Conservation (phyloP, 2,113 vertebrate species). For the Rafetus swinhoei region DNA sequence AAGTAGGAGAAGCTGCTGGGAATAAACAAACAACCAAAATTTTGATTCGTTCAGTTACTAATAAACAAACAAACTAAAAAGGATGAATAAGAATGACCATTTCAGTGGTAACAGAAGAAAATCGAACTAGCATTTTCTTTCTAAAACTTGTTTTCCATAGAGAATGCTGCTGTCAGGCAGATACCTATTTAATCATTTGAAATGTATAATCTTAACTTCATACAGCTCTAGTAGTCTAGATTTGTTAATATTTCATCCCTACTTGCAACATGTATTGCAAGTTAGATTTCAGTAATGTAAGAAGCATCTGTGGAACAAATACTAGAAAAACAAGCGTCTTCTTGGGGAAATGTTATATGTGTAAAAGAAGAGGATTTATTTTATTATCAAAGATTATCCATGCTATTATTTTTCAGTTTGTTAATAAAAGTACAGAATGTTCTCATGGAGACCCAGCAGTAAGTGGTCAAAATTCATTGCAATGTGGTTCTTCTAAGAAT, state of each 20-base stretch:
- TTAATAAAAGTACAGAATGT: slow-evolving; percentile 44
- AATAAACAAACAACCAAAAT: slow-evolving; percentile 58
- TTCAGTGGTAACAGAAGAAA: slow-evolving; percentile 76
- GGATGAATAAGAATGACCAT: neutral
- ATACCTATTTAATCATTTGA: slow-evolving; percentile 74
- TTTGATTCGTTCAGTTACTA: slow-evolving; percentile 79
- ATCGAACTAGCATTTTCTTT: slow-evolving; percentile 72
- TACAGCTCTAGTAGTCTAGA: slow-evolving; percentile 42
- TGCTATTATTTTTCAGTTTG: slow-evolving; percentile 33
- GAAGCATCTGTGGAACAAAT: slow-evolving; percentile 55
- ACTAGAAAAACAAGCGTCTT: slow-evolving; percentile 3
- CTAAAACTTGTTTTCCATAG: slow-evolving; percentile 69
- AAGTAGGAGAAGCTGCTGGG: slow-evolving; percentile 65
- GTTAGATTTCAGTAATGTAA: slow-evolving; percentile 70
- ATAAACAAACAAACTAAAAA: neutral
- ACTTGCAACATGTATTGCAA: slow-evolving; percentile 57
- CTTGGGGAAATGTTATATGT: slow-evolving; percentile 36
- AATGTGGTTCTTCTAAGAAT: slow-evolving; percentile 52
- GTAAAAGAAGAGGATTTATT: slow-evolving; percentile 25
- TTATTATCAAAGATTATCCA: slow-evolving; percentile 45
- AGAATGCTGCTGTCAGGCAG: slow-evolving; percentile 68
- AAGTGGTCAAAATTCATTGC: slow-evolving; percentile 50
- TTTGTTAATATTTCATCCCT: slow-evolving; percentile 68
- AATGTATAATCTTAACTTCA: slow-evolving; percentile 71
- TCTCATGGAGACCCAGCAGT: slow-evolving; percentile 41